Base-by-base conservation (phyloP, 2,888 invertebrate species). In the Heterodera filipjevi region DNA sequence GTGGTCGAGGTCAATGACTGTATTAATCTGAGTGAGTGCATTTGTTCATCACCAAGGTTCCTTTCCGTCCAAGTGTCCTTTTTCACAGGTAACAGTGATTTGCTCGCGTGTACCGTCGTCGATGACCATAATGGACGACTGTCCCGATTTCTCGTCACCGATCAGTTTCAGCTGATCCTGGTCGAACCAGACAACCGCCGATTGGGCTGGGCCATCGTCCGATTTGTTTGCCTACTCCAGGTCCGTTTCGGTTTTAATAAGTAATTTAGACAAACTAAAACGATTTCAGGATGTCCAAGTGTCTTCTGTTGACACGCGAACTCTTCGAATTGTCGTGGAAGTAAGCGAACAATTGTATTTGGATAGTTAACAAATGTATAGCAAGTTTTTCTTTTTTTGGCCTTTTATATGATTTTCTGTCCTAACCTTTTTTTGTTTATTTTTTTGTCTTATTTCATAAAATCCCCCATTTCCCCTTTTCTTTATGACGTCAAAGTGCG, bases 191-290 rank as follows among this genome's bases (percentile, higher is more conserved):
- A 99, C 89, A 93, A 94, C 68, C 94, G 94, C 87, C 92, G 94
- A 79, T 92, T 98, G 35, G 99, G 99, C 0, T 99, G 96, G 96
- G 99, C 98, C 27, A 94, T 98, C 3, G 96, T 96, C 0, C 95
- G 96, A 90, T 93, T 98, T 84, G 96, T 96, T 0, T 97, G 97
- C 33, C 95, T 95, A 88, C 91, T 98, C 66, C 92, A 92, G 90
- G 92, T 92, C 81, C 35, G 75, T 33, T 32, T 12, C 19, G 16
- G 27, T 16, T 19, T 66, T 33, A 59, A 76, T 53, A 5, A 68
- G 6, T 1, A 19, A 19, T 68, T 75, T 22, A 72, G 8, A 8
- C 19, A 66, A 72, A 27, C 77, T 76, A 84, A 16, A 44, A 35
- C 35, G 44, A 19, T 76, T 89, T 19, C 93, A 97, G 92, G 97